Percentiles rank a stretch among this genome's conserved stretches.
Conservation (phyloP, 2,797 vertebrate genomes). For the Fratercula arctica region DNA sequence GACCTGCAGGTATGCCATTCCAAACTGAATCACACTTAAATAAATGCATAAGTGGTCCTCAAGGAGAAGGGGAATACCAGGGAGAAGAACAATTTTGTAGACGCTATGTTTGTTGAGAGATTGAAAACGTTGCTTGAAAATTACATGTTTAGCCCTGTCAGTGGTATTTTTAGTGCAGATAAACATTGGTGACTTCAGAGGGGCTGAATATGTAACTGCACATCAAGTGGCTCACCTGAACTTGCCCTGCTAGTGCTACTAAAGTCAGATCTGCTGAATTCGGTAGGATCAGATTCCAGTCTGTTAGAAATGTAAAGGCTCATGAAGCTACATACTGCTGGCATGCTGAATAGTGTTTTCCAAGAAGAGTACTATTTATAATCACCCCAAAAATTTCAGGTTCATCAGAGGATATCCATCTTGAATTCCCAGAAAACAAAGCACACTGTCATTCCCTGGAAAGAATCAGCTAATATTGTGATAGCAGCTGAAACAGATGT, state of each 20-base stretch:
- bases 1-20: slow-evolving; percentile 5
- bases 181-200: not conserved
- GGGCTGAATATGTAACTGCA: not conserved
- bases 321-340: not conserved
- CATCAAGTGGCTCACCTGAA: not conserved
- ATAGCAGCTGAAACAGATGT: not conserved
- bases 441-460: not conserved
- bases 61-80: not conserved
- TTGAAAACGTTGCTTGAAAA: not conserved
- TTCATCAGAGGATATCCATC: not conserved
- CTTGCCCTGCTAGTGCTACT: not conserved
- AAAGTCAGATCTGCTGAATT: not conserved
- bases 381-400: not conserved
- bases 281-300: not conserved
- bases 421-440: not conserved
- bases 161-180: not conserved
- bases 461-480: not conserved
- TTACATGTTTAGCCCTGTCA: not conserved
- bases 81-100: not conserved
- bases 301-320: not conserved
- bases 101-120: not conserved
- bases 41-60: not conserved
- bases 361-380: not conserved
- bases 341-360: not conserved
- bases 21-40: not conserved